Conservation (phyloP, 2,797 vertebrate species). For the Hydrolagus colliei region DNA sequence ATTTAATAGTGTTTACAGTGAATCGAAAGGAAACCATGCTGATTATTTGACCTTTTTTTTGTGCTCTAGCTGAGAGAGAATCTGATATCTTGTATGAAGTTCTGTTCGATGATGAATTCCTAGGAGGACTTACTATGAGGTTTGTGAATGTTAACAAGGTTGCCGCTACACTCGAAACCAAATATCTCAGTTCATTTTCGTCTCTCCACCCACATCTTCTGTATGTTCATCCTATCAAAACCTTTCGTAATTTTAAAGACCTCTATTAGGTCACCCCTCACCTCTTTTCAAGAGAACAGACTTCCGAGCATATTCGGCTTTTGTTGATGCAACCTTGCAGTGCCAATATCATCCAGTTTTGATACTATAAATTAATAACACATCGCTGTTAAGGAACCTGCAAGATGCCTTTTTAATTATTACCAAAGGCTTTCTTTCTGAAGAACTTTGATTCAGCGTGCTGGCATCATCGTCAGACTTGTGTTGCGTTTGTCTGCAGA, state of each 20-base stretch:
- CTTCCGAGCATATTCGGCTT: neutral
- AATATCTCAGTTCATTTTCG: neutral
- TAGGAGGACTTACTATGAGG: slow-evolving; percentile 88
- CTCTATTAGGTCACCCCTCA: too few relatives aligned
- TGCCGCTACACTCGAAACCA: neutral
- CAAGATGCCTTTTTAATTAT: neutral
- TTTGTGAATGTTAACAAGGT: slow-evolving; percentile 44
- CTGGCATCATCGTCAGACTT: too few relatives aligned
- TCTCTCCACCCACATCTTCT: too few relatives aligned
- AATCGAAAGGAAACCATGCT: too few relatives aligned
- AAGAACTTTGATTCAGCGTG: neutral
- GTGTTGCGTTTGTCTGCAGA: slow-evolving; percentile 47
- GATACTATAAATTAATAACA: neutral
- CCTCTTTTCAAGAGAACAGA: too few relatives aligned
- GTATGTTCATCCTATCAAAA: too few relatives aligned
- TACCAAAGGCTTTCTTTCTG: neutral
- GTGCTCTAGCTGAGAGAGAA: slow-evolving; percentile 73
- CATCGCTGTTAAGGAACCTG: neutral
- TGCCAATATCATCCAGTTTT: neutral
- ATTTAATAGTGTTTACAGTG: too few relatives aligned
- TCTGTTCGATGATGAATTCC: slow-evolving; percentile 93
- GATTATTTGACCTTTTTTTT: slow-evolving; percentile 11
- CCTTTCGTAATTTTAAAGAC: too few relatives aligned
- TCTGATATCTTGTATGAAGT: slow-evolving; percentile 90
- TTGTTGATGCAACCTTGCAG: neutral